phyloP scores from a whole-genome alignment of 2,888 invertebrate genomes.

The Napeogenes sylphis region DNA sequence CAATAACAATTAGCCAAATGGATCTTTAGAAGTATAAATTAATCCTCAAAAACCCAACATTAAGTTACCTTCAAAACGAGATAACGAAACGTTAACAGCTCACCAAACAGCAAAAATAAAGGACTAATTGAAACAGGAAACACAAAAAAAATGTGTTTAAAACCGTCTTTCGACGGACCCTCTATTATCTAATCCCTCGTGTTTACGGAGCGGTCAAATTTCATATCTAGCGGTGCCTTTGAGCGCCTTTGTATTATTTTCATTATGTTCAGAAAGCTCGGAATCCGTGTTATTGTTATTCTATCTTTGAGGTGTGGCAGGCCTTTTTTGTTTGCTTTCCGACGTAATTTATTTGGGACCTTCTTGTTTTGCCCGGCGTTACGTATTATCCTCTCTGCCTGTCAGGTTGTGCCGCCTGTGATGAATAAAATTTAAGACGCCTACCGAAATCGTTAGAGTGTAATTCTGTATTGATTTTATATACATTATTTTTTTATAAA shows the following conservation, averaged over 20 bases:
- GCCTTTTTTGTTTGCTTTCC: slow-evolving; percentile 52
- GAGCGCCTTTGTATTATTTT: slow-evolving; percentile 49
- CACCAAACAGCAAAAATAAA: slow-evolving; percentile 35
- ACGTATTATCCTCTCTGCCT: slow-evolving; percentile 50
- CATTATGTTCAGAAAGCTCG: slow-evolving; percentile 44
- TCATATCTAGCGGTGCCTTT: slow-evolving; percentile 42
- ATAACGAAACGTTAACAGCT: slow-evolving; percentile 29
- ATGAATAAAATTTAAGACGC: slow-evolving; percentile 46
- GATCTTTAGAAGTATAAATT: slow-evolving; percentile 16
- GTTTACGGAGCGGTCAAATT: slow-evolving; percentile 53
- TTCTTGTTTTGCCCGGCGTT: slow-evolving; percentile 51
- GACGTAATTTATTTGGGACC: slow-evolving; percentile 54
- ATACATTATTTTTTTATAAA: not conserved
- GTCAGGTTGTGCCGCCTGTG: slow-evolving; percentile 46
- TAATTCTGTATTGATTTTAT: slow-evolving; percentile 9
- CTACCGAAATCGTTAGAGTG: slow-evolving; percentile 38
- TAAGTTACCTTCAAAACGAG: slow-evolving; percentile 19
- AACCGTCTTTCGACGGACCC: slow-evolving; percentile 30
- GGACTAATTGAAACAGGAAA: slow-evolving; percentile 39
- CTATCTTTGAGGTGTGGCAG: slow-evolving; percentile 61
- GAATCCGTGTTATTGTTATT: slow-evolving; percentile 66
- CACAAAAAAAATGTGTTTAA: slow-evolving; percentile 30
- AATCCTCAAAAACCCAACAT: slow-evolving; percentile 14
- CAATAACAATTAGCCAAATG: slow-evolving; percentile 20
- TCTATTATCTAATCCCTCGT: slow-evolving; percentile 42